A percentile compares a stretch with the other conserved stretches of the same genome.
These are phyloP conservation scores for Micrasema longulum DNA, from an alignment of 1,140 invertebrate species.

Conservation along the genomic window DNA sequence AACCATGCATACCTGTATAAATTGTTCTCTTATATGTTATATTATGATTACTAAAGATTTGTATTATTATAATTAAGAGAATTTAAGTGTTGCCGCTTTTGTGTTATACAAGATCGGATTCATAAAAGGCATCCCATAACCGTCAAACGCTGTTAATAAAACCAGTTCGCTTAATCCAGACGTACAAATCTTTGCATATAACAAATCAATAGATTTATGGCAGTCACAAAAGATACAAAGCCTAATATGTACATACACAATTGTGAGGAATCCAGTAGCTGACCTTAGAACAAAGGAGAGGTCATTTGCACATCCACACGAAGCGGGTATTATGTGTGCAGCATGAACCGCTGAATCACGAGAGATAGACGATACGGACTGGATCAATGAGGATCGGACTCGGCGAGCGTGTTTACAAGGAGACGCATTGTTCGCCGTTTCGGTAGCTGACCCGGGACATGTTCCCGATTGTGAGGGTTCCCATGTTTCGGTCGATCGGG, in stretches of 20 bases:
- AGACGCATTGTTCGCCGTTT: constrained; percentile 21
- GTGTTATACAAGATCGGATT: neutral
- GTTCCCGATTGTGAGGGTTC: constrained; percentile 5
- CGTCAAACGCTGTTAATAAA: constrained; percentile 14
- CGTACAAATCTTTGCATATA: neutral
- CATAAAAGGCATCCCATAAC: constrained; percentile 23
- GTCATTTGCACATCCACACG: neutral
- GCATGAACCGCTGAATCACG: constrained; percentile 17
- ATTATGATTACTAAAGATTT: too few species aligned
- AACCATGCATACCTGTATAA: too few species aligned
- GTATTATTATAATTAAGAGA: too few species aligned
- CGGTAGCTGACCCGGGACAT: constrained; percentile 30
- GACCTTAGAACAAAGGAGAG: constrained; percentile 27
- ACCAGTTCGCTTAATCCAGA: constrained; percentile 17
- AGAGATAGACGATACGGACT: neutral
- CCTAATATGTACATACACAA: neutral
- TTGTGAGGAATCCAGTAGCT: constrained; percentile 26
- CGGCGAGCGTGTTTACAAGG: constrained; percentile 34
- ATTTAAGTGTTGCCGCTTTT: neutral
- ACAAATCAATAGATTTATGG: constrained; percentile 16
- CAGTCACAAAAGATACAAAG: constrained; percentile 21
- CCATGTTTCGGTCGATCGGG: constrained; percentile 22
- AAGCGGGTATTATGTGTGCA: constrained; percentile 14
- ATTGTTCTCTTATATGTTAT: too few species aligned
- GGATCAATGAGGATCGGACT: neutral